These are phyloP conservation scores for Petrophora chlorosata DNA, from an alignment of 2,888 invertebrate genomes.

Conservation along the genomic window DNA sequence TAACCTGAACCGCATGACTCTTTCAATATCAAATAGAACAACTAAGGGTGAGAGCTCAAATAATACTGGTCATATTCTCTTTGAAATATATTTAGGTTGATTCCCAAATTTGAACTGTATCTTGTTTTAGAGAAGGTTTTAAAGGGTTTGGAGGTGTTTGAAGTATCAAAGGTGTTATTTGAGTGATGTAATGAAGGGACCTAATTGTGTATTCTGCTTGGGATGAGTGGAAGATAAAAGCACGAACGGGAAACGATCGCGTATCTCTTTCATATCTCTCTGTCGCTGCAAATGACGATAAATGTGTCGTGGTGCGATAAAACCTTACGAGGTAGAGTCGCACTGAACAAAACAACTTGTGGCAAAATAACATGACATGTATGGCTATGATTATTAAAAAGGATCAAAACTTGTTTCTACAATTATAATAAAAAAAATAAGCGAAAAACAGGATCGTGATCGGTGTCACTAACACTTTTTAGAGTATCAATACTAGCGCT, in stretches of 20 bases:
- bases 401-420: no score
- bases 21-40: conserved; percentile 72
- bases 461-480: no score
- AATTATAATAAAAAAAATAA: no score
- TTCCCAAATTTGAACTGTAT: conserved; percentile 36
- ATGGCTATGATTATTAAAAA: no score
- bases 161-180: conserved; percentile 77
- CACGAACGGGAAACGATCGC: conserved; percentile 52
- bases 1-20: conserved; percentile 44
- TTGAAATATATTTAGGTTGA: conserved; percentile 44
- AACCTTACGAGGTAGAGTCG: conserved; percentile 1
- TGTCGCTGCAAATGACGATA: conserved; percentile 37
- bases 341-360: neutral
- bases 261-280: conserved; percentile 52
- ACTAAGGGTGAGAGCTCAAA: conserved; percentile 48
- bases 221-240: conserved; percentile 69
- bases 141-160: conserved; percentile 25
- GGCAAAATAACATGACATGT: no score
- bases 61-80: conserved; percentile 47
- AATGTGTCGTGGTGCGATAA: conserved; percentile 22
- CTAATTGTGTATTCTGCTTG: conserved; percentile 80
- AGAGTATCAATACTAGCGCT: no score
- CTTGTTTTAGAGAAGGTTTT: conserved; percentile 24
- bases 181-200: conserved; percentile 81
- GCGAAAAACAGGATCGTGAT: no score